These are phyloP conservation scores for Drosophila borealis DNA, from an alignment of 2,888 invertebrate genomes.

Conservation along the genomic window DNA sequence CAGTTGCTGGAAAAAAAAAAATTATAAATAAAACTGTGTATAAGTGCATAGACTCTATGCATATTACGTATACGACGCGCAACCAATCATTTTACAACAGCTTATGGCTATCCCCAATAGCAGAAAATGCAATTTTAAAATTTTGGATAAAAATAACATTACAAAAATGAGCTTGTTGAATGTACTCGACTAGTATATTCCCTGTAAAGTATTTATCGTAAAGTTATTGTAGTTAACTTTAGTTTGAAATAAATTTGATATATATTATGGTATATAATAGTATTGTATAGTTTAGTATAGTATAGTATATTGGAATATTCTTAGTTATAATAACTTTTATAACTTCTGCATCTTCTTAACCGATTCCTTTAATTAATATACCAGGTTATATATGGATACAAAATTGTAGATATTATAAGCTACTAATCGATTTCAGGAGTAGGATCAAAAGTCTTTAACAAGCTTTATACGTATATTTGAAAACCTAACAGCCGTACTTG, in stretches of 20 bases:
- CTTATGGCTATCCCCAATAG: constrained; percentile 41
- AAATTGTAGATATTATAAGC: too few relatives aligned
- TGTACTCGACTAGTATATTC: background rate
- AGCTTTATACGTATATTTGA: too few relatives aligned
- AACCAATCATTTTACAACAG: constrained; percentile 64
- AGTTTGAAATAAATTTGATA: background rate
- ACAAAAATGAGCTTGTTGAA: background rate
- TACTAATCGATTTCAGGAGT: too few relatives aligned
- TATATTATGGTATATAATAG: background rate
- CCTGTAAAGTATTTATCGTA: background rate
- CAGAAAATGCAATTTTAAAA: constrained; percentile 58
- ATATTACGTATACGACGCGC: constrained; percentile 64
- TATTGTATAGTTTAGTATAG: background rate
- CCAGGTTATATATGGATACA: too few relatives aligned
- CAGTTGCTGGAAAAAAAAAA: constrained; percentile 26
- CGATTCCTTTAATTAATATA: too few relatives aligned
- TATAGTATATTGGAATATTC: background rate
- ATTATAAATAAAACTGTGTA: constrained; percentile 1
- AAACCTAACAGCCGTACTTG: too few relatives aligned
- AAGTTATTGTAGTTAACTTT: background rate
- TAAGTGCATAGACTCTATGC: constrained; percentile 10
- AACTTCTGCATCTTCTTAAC: too few relatives aligned
- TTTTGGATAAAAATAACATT: constrained; percentile 1
- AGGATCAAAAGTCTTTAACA: too few relatives aligned
- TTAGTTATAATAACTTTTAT: too few relatives aligned